These are phyloP conservation scores for Enteromius viviparus DNA, from an alignment of 2,797 vertebrate species.

Conservation along the genomic window DNA sequence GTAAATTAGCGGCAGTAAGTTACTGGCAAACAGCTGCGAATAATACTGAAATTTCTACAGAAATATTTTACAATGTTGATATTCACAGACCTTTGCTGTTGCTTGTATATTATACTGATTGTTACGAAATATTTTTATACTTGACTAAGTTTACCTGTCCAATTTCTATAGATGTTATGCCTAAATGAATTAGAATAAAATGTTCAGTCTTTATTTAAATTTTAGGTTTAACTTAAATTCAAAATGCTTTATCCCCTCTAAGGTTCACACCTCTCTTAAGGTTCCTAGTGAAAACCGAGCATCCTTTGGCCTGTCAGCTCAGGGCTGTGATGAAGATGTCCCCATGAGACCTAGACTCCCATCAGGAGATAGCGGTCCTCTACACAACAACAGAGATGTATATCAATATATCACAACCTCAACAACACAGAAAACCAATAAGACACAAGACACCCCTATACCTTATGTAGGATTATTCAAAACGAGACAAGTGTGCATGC, in stretches of 20 bases:
- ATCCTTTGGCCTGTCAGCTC: slow-evolving; percentile 41
- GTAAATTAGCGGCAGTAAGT: no score
- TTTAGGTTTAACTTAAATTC: background rate
- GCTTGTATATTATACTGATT: background rate
- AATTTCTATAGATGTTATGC: background rate
- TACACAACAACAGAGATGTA: slow-evolving; percentile 65
- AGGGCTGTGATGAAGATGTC: slow-evolving; percentile 23
- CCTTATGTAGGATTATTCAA: background rate
- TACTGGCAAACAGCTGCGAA: no score
- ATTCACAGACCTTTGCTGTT: background rate
- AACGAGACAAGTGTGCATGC: slow-evolving; percentile 6
- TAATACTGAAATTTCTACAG: no score
- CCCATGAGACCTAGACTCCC: slow-evolving; percentile 51
- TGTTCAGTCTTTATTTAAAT: background rate
- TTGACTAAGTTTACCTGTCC: background rate
- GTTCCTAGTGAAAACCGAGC: slow-evolving; percentile 45
- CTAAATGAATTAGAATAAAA: background rate
- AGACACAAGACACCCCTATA: slow-evolving; percentile 31
- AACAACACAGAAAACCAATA: slow-evolving; percentile 63
- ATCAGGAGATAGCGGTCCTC: slow-evolving; percentile 71
- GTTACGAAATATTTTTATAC: background rate
- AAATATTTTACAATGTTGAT: background rate
- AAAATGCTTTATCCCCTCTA: background rate
- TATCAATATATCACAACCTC: slow-evolving; percentile 48
- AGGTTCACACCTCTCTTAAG: background rate